phyloP scores from a whole-genome alignment of 2,888 invertebrate genomes.

The Drosophila pseudotakahashii region DNA sequence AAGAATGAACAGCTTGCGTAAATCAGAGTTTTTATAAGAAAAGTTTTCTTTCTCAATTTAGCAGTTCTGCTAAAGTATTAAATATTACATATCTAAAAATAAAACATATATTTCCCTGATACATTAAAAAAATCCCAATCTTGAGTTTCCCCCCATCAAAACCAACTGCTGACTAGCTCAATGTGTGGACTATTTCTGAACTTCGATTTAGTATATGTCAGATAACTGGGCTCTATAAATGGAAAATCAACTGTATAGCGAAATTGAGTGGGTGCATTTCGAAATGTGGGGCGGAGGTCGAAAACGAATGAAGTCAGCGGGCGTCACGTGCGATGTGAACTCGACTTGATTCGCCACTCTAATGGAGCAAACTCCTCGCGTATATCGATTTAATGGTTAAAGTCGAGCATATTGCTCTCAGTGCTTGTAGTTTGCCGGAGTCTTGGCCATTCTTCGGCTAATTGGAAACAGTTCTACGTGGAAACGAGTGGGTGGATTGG shows the following conservation, averaged over 20 bases:
- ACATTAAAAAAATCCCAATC: background rate
- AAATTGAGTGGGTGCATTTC: conserved; percentile 19
- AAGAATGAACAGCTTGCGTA: background rate
- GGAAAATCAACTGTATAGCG: conserved; percentile 6
- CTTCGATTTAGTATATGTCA: background rate
- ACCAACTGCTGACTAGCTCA: background rate
- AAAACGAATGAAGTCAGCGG: conserved; percentile 48
- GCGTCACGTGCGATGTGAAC: conserved; percentile 55
- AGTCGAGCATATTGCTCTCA: conserved; percentile 57
- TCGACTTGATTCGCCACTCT: conserved; percentile 29
- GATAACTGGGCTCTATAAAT: conserved; percentile 3
- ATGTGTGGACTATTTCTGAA: background rate
- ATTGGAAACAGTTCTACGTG: conserved; percentile 59
- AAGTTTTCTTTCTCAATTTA: conserved; percentile 1
- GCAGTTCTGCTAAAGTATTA: too few species aligned
- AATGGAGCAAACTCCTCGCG: conserved; percentile 15
- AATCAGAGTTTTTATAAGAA: conserved; percentile 3
- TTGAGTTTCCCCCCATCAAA: background rate
- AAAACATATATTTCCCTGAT: background rate
- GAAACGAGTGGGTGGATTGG: conserved; percentile 27
- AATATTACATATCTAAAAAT: too few species aligned
- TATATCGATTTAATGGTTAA: conserved; percentile 70
- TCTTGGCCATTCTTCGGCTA: conserved; percentile 49
- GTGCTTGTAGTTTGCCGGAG: background rate
- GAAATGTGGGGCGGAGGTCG: background rate